A percentile compares a stretch with the other conserved stretches of the same genome.
Conservation (phyloP, 2,888 invertebrate genomes). For the Cephus nigrinus region DNA sequence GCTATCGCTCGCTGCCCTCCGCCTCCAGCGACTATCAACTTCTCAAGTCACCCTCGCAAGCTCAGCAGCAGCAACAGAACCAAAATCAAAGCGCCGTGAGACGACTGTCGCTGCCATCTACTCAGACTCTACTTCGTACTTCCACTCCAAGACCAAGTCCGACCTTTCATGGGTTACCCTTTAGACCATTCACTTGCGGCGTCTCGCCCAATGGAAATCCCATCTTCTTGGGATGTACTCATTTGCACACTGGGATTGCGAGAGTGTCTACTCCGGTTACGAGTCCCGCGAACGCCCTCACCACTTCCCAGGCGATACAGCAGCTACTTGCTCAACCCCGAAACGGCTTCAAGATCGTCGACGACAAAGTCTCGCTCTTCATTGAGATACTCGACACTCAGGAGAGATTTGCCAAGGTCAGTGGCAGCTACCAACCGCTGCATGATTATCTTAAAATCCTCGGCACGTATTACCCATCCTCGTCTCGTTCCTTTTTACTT, state of each 20-base stretch:
- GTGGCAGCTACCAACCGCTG: conserved; percentile 32
- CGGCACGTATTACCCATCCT: not conserved
- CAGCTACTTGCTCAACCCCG: conserved; percentile 77
- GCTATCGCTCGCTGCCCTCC: conserved; percentile 71
- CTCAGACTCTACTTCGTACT: conserved; percentile 67
- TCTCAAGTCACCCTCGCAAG: conserved; percentile 65
- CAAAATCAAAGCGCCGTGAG: conserved; percentile 69
- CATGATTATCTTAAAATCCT: conserved; percentile 17
- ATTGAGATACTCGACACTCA: conserved; percentile 86
- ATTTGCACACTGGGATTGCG: conserved; percentile 62
- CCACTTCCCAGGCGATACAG: conserved; percentile 77
- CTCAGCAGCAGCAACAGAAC: conserved; percentile 54
- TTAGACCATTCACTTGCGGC: conserved; percentile 64
- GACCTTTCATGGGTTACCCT: conserved; percentile 73
- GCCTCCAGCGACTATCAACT: conserved; percentile 75
- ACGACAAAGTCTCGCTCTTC: conserved; percentile 82
- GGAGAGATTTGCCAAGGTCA: conserved; percentile 84
- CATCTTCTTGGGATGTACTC: conserved; percentile 66
- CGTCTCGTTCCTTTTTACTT: not conserved
- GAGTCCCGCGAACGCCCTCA: conserved; percentile 57
- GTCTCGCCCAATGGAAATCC: conserved; percentile 65
- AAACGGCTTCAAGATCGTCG: conserved; percentile 81
- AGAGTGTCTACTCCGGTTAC: conserved; percentile 57
- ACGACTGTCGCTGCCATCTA: conserved; percentile 70
- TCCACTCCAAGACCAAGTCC: conserved; percentile 72